Conservation (phyloP, 2,888 invertebrate genomes). For the Flexamia atlantica region DNA sequence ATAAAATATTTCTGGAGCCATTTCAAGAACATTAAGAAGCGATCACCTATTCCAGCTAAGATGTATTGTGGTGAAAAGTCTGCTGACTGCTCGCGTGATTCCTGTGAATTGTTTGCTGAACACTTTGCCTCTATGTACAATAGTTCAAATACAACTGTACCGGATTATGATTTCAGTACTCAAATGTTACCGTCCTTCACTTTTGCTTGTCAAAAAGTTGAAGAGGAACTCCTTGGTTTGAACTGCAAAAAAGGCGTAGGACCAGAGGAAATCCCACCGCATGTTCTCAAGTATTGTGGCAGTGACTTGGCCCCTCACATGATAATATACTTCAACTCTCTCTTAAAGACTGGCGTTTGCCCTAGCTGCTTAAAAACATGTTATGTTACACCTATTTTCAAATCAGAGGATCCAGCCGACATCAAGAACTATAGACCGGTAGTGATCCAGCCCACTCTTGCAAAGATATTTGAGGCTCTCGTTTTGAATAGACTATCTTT, state of each 20-base stretch:
- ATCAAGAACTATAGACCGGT: not conserved
- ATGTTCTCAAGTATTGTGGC: constrained; percentile 3
- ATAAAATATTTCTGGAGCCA: no score
- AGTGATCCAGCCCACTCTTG: constrained; percentile 4
- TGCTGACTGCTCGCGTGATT: no score
- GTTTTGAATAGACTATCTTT: not conserved
- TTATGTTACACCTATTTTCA: constrained; percentile 4
- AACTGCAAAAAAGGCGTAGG: not conserved
- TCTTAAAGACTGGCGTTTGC: not conserved
- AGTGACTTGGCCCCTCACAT: not conserved
- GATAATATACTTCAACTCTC: not conserved
- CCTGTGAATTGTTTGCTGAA: no score
- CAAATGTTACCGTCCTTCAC: no score
- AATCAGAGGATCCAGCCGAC: not conserved
- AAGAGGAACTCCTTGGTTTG: no score
- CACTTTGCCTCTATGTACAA: no score
- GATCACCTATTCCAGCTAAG: no score
- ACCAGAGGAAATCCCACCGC: not conserved
- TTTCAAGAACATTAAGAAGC: no score
- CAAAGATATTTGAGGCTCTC: constrained; percentile 22
- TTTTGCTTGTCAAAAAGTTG: no score
- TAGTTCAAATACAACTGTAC: no score
- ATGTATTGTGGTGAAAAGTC: no score
- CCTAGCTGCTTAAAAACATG: not conserved
- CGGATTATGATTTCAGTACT: no score